Percentiles rank a stretch among this genome's conserved stretches.
Evolutionary conservation across 2,888 invertebrate species (phyloP).

Genomic region (Hymenopus coronatus): DNA sequence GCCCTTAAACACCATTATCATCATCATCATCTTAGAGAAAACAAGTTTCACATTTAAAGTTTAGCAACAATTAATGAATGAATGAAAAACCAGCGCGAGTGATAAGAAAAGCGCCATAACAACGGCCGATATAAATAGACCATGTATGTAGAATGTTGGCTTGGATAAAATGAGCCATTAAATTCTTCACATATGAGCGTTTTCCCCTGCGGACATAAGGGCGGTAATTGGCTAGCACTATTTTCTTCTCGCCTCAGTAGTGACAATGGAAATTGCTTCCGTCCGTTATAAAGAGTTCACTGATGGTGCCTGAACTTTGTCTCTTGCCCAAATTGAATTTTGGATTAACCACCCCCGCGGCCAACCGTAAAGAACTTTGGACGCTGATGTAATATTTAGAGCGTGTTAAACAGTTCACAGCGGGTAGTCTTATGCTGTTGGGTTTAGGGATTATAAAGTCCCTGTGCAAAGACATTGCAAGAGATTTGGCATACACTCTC

Average conservation of each 20-base stretch:
- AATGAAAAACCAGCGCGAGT: too few species aligned
- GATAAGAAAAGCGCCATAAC: too few species aligned
- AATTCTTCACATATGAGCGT: not conserved
- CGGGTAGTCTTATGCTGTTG: not conserved
- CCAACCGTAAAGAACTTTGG: not conserved
- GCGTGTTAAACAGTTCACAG: not conserved
- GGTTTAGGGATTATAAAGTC: not conserved
- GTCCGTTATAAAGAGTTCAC: not conserved
- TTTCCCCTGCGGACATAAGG: not conserved
- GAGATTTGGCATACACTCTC: too few species aligned
- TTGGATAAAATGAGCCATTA: not conserved
- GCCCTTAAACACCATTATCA: too few species aligned
- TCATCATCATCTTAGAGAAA: too few species aligned
- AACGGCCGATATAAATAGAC: too few species aligned
- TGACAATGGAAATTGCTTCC: not conserved
- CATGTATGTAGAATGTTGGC: too few species aligned
- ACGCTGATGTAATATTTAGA: not conserved
- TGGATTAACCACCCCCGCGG: not conserved
- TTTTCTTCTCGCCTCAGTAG: not conserved
- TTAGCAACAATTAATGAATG: too few species aligned
- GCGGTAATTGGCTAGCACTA: not conserved
- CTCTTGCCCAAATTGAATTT: not conserved
- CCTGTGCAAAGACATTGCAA: too few species aligned
- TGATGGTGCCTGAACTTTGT: not conserved
- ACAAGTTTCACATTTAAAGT: too few species aligned